Evolutionary conservation across 1,140 invertebrate genomes (phyloP), one percentile per base, ranked within the genome.

Genomic region (Ridgeia piscesae): DNA sequence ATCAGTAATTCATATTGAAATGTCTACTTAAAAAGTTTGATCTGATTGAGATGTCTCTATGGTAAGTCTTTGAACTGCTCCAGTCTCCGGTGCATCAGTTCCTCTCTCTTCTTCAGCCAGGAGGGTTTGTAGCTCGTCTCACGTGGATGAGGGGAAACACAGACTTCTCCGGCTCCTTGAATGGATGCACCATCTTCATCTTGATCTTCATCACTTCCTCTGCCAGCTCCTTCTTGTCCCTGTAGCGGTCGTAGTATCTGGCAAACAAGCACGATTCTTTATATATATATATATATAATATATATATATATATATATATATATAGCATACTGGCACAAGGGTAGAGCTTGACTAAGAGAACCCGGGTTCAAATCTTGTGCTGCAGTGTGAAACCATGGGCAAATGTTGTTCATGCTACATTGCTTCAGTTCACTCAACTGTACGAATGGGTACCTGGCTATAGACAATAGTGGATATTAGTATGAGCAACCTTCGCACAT

Each of bases 241-340:
- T 97, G 94, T 99, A 99, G 94, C 97, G 97, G 95, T 99, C 98
- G 96, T 99, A 96, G 96, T 99, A 99, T 91, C 97, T 97, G 93
- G 34, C 94, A 94, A 92, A 58, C 92, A 92, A 92, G 42, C 35
- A 35, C 31, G 92, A 33, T 92, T 9, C 33, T 35, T 88, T n/a
- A n/a, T n/a, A n/a, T n/a, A n/a, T n/a, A n/a, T n/a, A n/a, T n/a
- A n/a, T n/a, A n/a, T n/a, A n/a, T n/a, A n/a, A n/a, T n/a, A n/a
- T n/a, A n/a, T n/a, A n/a, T n/a, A n/a, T n/a, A n/a, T n/a, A n/a
- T n/a, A n/a, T n/a, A n/a, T n/a, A n/a, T n/a, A n/a, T n/a, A n/a
- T n/a, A n/a, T n/a, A n/a, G n/a, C n/a, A n/a, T n/a, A n/a, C n/a
- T n/a, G n/a, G n/a, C n/a, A n/a, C n/a, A n/a, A n/a, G n/a, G n/a